Conservation (phyloP, 2,797 vertebrate genomes). For the Acanthopagrus latus region DNA sequence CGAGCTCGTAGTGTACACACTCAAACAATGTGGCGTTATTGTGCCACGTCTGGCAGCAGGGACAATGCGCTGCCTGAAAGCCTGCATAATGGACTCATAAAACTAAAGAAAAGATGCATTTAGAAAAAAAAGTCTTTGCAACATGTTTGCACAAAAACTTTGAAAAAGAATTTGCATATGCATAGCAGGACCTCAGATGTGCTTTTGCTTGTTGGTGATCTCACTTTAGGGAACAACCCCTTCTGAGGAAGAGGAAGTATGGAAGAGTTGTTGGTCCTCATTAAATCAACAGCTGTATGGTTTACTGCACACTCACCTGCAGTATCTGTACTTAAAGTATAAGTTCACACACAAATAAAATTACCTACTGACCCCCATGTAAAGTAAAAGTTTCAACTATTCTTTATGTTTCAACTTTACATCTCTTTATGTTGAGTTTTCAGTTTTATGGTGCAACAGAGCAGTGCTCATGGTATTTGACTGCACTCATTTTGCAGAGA, state of each 20-base stretch:
- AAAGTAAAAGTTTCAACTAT: too few relatives aligned
- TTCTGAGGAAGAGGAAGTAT: slow-evolving; percentile 54
- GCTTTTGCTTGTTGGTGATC: background rate
- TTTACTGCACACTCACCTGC: slow-evolving; percentile 9
- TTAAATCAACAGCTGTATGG: background rate
- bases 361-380: too few relatives aligned
- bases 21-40: slow-evolving; percentile 19
- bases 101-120: background rate
- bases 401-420: too few relatives aligned
- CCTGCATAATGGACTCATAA: background rate
- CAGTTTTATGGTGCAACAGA: too few relatives aligned
- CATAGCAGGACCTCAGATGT: background rate
- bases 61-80: background rate
- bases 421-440: too few relatives aligned
- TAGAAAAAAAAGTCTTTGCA: background rate
- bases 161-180: background rate
- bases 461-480: too few relatives aligned
- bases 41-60: background rate
- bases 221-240: slow-evolving; percentile 48
- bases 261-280: slow-evolving; percentile 3
- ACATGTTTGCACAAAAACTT: background rate
- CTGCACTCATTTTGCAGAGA: too few relatives aligned
- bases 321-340: background rate
- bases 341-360: too few relatives aligned
- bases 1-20: background rate